A percentile compares a stretch with the other conserved stretches of the same genome.
phyloP scores from a whole-genome alignment of 2,113 vertebrate species.

The Antennarius striatus region DNA sequence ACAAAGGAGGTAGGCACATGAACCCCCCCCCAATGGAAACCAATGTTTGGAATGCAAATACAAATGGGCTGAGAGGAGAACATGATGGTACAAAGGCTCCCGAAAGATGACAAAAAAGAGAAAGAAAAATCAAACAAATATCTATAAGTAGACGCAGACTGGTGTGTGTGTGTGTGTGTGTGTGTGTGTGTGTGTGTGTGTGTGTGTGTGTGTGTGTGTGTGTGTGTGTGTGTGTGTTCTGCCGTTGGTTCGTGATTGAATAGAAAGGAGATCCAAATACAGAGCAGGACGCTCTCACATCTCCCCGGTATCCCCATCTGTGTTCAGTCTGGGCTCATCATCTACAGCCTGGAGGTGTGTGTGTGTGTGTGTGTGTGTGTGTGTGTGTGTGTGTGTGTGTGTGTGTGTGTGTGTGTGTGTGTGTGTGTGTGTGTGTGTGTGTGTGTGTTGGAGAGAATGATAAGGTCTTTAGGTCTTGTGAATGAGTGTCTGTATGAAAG shows the following conservation, averaged over 20 bases:
- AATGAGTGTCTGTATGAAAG: conserved; percentile 55
- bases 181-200: too few species aligned
- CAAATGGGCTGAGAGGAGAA: conserved; percentile 67
- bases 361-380: conserved; percentile 15
- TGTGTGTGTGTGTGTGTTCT: neutral
- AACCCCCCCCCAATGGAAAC: conserved; percentile 72
- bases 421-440: neutral
- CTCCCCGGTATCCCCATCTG: conserved; percentile 54
- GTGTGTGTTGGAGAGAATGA: conserved; percentile 37
- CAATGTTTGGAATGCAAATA: conserved; percentile 75
- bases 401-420: conserved; percentile 20
- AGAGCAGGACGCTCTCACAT: conserved; percentile 33
- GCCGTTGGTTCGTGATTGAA: conserved; percentile 46
- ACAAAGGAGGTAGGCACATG: conserved; percentile 66
- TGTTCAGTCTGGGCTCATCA: conserved; percentile 60
- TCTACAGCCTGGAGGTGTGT: conserved; percentile 54
- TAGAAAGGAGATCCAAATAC: conserved; percentile 30
- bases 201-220: too few species aligned
- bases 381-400: conserved; percentile 5
- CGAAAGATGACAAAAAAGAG: conserved; percentile 43
- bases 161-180: neutral
- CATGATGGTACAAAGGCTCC: conserved; percentile 57
- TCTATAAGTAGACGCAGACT: conserved; percentile 29
- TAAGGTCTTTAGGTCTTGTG: conserved; percentile 48
- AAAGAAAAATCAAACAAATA: conserved; percentile 44